Conservation (phyloP, 2,113 vertebrate genomes). For the Hystrix cristata region DNA sequence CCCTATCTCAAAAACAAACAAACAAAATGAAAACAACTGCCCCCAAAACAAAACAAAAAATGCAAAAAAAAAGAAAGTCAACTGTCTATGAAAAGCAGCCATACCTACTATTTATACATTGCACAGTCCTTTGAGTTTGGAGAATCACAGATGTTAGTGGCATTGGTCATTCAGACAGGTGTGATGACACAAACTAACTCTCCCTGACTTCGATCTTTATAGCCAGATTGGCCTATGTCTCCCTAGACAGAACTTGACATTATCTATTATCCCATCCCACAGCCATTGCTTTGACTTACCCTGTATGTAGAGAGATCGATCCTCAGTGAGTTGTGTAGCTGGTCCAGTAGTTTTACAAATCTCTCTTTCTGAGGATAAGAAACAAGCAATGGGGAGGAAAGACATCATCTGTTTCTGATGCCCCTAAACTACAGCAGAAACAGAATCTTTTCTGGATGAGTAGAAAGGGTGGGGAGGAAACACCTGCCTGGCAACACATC, state of each 20-base stretch:
- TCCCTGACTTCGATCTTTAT: not conserved
- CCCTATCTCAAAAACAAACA: too few species aligned
- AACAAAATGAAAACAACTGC: too few species aligned
- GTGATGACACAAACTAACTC: conserved; percentile 11
- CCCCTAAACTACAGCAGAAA: conserved; percentile 40
- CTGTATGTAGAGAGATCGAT: conserved; percentile 99
- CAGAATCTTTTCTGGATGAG: not conserved
- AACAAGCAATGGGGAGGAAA: conserved; percentile 52
- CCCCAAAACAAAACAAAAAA: too few species aligned
- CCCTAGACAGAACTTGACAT: not conserved
- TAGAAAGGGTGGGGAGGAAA: not conserved
- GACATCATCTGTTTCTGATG: not conserved
- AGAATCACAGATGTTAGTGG: not conserved
- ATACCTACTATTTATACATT: not conserved
- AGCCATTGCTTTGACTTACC: conserved; percentile 88
- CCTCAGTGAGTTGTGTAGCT: conserved; percentile 98
- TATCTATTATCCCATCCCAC: not conserved
- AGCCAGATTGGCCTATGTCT: not conserved
- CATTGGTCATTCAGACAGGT: not conserved
- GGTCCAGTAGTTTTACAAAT: conserved; percentile 98
- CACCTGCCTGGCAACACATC: not conserved
- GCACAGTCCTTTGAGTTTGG: not conserved
- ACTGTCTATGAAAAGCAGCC: not conserved
- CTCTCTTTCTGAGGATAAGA: conserved; percentile 94
- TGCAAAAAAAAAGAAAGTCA: not conserved